A percentile compares a stretch with the other conserved stretches of the same genome.
Conservation (phyloP, 2,888 invertebrate species). For the Cheilosia urbana region DNA sequence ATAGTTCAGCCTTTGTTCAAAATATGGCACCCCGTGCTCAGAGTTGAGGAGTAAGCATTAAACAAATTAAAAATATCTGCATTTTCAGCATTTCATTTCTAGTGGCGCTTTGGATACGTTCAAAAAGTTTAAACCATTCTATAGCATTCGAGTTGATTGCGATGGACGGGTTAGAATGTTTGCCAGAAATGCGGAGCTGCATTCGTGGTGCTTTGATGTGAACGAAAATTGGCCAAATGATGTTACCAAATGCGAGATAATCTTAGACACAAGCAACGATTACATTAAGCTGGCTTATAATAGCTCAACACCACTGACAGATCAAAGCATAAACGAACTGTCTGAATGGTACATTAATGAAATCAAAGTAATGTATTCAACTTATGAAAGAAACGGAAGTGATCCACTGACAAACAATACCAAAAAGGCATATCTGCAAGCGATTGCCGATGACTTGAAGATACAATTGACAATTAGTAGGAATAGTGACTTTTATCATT, state of each 20-base stretch:
- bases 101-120: constrained; percentile 79
- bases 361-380: constrained; percentile 76
- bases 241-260: constrained; percentile 79
- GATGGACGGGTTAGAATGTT: constrained; percentile 79
- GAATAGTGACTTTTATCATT: constrained; percentile 80
- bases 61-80: background rate
- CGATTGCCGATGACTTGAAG: constrained; percentile 79
- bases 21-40: constrained; percentile 79
- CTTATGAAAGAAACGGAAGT: constrained; percentile 17
- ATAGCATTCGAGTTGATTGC: constrained; percentile 77
- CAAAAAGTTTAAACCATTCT: constrained; percentile 74
- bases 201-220: constrained; percentile 81
- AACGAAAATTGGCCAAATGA: constrained; percentile 82
- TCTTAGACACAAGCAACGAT: constrained; percentile 75
- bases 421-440: constrained; percentile 67
- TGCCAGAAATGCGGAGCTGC: constrained; percentile 78
- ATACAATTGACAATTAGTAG: constrained; percentile 79
- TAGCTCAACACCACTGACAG: constrained; percentile 76
- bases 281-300: constrained; percentile 77
- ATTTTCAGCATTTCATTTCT: background rate
- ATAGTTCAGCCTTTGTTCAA: constrained; percentile 77
- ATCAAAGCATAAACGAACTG: constrained; percentile 79
- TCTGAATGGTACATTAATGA: constrained; percentile 80
- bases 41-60: constrained; percentile 52
- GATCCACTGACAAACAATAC: background rate